phyloP scores from a whole-genome alignment of 2,888 invertebrate genomes.

The Leptura quadrifasciata region DNA sequence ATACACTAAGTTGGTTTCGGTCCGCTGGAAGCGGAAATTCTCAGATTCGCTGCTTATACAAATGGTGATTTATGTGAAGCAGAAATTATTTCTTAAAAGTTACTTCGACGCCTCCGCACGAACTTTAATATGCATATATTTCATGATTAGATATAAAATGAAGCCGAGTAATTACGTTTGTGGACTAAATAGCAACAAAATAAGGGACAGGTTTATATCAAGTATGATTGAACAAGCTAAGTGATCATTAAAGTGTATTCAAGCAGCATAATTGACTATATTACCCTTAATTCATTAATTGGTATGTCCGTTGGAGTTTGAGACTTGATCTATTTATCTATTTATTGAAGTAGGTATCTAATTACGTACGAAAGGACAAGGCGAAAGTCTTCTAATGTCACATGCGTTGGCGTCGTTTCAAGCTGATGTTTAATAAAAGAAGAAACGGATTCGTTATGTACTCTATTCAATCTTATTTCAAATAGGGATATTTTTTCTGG shows the following conservation, averaged over 20 bases:
- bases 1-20: conserved; percentile 41
- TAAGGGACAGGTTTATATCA: not conserved
- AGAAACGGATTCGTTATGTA: too few species aligned
- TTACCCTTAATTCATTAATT: not conserved
- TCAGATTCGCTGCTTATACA: conserved; percentile 29
- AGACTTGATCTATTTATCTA: not conserved
- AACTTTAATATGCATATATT: conserved; percentile 11
- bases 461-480: too few species aligned
- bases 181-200: not conserved
- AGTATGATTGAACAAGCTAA: not conserved
- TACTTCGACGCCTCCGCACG: conserved; percentile 14
- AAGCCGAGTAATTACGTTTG: not conserved
- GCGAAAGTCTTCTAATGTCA: not conserved
- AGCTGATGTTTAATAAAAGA: too few species aligned
- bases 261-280: not conserved
- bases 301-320: not conserved
- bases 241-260: not conserved
- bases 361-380: not conserved
- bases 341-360: not conserved
- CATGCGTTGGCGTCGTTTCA: not conserved
- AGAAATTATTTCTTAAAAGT: conserved; percentile 22
- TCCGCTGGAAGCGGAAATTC: conserved; percentile 37
- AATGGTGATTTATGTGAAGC: conserved; percentile 37
- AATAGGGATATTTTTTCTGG: too few species aligned
- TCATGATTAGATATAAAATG: not conserved